Base-by-base conservation (phyloP, 2,113 vertebrate genomes). In the Xiphophorus couchianus region DNA sequence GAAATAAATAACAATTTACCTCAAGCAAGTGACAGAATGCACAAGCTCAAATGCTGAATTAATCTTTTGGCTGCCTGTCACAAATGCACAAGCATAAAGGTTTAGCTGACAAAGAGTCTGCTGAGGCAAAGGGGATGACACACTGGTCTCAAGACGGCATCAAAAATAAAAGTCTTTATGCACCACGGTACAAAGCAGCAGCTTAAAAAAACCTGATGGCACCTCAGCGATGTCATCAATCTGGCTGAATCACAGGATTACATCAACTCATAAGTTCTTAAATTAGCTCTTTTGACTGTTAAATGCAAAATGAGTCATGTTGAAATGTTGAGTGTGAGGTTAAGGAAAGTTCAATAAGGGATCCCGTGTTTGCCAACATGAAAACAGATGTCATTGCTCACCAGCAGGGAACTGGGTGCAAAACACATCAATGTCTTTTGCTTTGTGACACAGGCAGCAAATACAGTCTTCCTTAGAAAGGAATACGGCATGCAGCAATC, bases 1-100 rank as follows among this genome's bases (percentile, higher is more conserved):
- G 76, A 86, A 66, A 64, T 78, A 30, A 87, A 86, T 67, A 37
- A 73, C 73, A 68, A 86, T 84, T 83, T 74, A 82, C 86, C 82
- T 82, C 9, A 29, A 60, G 69, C 37, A 73, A 87, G 69, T 12
- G 42, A 68, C 80, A 72, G 73, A 78, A 81, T 27, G 69, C 33
- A 12, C 63, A 22, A 64, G 76, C 74, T 58, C n/a, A 79, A 82
- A 86, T 66, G 74, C 62, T 35, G n/a, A 85, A 76, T 86, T 69
- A 66, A 85, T 78, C 73, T 64, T 48, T 62, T 25, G 28, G 68
- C 73, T 81, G 80, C 80, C 76, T 77, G 25, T 74, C 71, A 76
- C 67, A 60, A 82, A 72, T 25, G 64, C 39, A 65, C 17, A 54
- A 69, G 33, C 67, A 81, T 68, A 67, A 74, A 71, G 63, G 42